These are phyloP conservation scores for Onychomys leucogaster DNA, from an alignment of 2,797 vertebrate genomes.

Conservation along the genomic window DNA sequence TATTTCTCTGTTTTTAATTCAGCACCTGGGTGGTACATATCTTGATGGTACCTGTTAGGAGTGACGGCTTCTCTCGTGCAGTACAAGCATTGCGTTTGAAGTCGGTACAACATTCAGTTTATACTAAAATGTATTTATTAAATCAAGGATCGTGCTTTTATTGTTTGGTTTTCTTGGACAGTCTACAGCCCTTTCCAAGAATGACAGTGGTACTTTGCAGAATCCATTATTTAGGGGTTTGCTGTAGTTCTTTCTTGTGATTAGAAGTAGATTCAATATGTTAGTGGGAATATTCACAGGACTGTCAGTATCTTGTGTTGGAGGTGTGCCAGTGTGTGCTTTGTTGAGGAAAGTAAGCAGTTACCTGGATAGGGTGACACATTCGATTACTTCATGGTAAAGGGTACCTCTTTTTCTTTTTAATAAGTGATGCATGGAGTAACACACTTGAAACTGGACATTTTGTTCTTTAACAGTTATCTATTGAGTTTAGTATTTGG, in stretches of 20 bases:
- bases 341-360: neutral
- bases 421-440: neutral
- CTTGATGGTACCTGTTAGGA: neutral
- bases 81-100: neutral
- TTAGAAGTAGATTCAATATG: neutral
- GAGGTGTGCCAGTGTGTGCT: neutral
- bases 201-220: neutral
- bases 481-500: slow-evolving; percentile 2
- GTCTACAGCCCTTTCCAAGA: neutral
- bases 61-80: neutral
- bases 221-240: neutral
- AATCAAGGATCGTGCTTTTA: neutral
- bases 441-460: neutral
- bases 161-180: neutral
- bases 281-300: neutral
- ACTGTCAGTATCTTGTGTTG: neutral
- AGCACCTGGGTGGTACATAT: neutral
- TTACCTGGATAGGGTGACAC: neutral
- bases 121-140: neutral
- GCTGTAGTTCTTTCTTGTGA: neutral
- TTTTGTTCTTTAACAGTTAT: slow-evolving; percentile 3
- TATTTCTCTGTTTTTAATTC: neutral
- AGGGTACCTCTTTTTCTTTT: neutral
- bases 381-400: neutral
- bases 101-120: neutral